Conservation (phyloP, 2,797 vertebrate species). For the Sternotherus odoratus region DNA sequence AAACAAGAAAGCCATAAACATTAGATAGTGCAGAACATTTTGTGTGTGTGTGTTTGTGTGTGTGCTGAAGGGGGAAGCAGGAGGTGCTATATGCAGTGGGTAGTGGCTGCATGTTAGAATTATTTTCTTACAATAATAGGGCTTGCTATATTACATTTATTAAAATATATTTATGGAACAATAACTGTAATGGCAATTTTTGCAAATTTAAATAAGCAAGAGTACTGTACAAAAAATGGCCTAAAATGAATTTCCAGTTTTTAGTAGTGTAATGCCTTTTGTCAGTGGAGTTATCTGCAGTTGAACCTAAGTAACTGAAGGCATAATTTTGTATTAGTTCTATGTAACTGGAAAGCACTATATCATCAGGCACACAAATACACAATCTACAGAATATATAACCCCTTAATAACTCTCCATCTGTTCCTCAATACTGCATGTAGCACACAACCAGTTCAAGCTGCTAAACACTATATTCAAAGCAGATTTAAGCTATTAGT, state of each 20-base stretch:
- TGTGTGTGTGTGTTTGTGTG: background rate
- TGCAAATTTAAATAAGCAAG: constrained; percentile 46
- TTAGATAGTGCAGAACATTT: constrained; percentile 22
- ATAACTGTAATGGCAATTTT: background rate
- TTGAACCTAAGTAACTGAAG: background rate
- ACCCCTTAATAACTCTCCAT: background rate
- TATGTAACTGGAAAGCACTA: background rate
- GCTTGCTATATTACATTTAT: constrained; percentile 18
- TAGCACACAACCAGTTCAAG: background rate
- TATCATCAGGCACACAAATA: background rate
- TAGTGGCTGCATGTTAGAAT: background rate
- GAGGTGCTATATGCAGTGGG: background rate
- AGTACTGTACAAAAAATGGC: background rate
- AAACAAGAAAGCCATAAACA: constrained; percentile 36
- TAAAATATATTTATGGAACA: constrained; percentile 54
- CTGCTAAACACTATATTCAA: background rate
- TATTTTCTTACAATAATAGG: constrained; percentile 3
- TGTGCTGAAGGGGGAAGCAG: background rate
- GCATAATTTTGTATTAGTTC: background rate
- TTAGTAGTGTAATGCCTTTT: background rate
- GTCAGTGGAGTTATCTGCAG: background rate
- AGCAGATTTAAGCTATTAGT: background rate
- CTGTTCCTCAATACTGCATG: background rate
- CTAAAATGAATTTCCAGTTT: background rate
- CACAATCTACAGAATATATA: background rate